phyloP scores from a whole-genome alignment of 2,797 vertebrate species.

The Chanos chanos region DNA sequence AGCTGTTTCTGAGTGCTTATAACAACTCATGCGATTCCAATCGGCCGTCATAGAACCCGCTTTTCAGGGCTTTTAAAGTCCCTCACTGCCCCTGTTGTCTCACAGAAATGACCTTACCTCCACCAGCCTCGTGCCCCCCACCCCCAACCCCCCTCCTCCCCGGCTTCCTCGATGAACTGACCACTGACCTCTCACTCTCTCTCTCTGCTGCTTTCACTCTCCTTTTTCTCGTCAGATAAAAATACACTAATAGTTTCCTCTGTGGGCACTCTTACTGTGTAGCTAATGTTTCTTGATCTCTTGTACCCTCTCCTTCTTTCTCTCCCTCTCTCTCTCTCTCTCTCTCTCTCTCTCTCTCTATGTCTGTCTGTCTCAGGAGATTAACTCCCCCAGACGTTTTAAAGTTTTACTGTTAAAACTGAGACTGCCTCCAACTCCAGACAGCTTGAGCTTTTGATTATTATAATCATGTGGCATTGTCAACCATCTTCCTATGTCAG shows the following conservation, averaged over 20 bases:
- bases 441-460: slow-evolving; percentile 16
- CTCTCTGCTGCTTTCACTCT: slow-evolving; percentile 7
- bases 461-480: slow-evolving; percentile 30
- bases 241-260: neutral
- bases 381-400: neutral
- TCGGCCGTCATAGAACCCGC: slow-evolving; percentile 2
- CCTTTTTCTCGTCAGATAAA: slow-evolving; percentile 3
- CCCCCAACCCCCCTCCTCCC: neutral
- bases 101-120: slow-evolving; percentile 7
- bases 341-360: neutral
- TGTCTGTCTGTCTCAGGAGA: too few species aligned
- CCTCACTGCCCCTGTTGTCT: neutral
- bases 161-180: neutral
- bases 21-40: slow-evolving; percentile 1
- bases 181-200: neutral
- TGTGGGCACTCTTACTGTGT: slow-evolving; percentile 1
- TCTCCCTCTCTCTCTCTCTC: too few species aligned
- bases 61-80: neutral
- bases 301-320: too few species aligned
- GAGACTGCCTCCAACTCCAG: neutral
- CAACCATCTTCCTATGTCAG: slow-evolving; percentile 22
- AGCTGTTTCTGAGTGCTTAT: neutral
- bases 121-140: slow-evolving; percentile 1
- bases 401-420: neutral
- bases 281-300: neutral